Evolutionary conservation across 1,140 invertebrate genomes (phyloP).

Genomic region (Cyphomyrmex costatus): DNA sequence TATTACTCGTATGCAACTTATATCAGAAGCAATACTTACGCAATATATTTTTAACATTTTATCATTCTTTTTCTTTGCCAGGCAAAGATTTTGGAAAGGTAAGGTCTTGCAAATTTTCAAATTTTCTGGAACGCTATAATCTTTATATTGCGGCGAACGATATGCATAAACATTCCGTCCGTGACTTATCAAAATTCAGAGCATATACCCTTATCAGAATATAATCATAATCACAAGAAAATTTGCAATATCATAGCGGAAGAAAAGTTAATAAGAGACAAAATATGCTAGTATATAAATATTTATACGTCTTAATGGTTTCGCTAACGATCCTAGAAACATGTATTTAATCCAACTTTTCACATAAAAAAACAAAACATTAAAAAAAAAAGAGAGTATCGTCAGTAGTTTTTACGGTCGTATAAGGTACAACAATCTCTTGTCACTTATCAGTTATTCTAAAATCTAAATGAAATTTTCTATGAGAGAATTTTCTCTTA

Average conservation of each 20-base stretch:
- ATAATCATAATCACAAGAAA: not conserved
- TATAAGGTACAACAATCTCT: not conserved
- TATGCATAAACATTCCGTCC: not conserved
- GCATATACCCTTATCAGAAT: constrained; percentile 1
- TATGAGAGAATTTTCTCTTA: not conserved
- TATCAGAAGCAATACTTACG: not conserved
- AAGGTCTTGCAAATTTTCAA: not conserved
- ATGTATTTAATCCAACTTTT: not conserved
- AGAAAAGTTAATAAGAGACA: not conserved
- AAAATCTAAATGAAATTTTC: not conserved
- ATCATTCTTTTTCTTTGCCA: not conserved
- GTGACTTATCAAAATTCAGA: constrained; percentile 15
- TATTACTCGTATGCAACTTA: not conserved
- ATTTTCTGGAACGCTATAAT: not conserved
- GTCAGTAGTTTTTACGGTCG: not conserved
- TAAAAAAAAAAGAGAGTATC: not conserved
- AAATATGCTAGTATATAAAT: not conserved
- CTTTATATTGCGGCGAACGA: not conserved
- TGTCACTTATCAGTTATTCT: not conserved
- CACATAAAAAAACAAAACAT: not conserved
- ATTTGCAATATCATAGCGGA: not conserved
- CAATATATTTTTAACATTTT: not conserved
- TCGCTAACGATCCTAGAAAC: not conserved
- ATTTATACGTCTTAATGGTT: not conserved
- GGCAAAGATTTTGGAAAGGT: not conserved